These are phyloP conservation scores for Hypercompe scribonia DNA, from an alignment of 2,888 invertebrate genomes.

Conservation along the genomic window DNA sequence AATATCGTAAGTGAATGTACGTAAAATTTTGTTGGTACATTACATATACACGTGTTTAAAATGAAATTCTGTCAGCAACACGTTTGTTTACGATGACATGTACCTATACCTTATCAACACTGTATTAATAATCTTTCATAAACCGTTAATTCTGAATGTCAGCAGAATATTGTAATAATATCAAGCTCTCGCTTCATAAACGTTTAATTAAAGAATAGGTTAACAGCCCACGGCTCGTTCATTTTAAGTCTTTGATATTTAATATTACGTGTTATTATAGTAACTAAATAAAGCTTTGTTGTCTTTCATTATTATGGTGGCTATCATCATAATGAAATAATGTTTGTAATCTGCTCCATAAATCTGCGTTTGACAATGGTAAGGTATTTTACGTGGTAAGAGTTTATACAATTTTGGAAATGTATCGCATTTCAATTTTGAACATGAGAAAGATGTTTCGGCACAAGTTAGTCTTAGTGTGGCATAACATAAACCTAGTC, in stretches of 20 bases:
- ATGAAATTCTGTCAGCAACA: background rate
- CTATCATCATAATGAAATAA: constrained; percentile 13
- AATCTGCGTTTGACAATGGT: background rate
- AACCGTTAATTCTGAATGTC: constrained; percentile 39
- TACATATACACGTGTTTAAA: background rate
- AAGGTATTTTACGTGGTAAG: background rate
- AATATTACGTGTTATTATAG: constrained; percentile 20
- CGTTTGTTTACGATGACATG: background rate
- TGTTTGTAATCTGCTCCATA: constrained; percentile 4
- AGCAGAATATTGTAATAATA: constrained; percentile 35
- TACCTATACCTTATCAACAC: background rate
- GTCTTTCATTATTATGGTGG: constrained; percentile 15
- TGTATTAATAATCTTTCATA: constrained; percentile 24
- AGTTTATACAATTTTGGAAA: background rate
- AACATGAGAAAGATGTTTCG: too few relatives aligned
- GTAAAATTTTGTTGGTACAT: background rate
- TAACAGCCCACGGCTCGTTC: constrained; percentile 39
- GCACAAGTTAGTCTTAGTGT: too few relatives aligned
- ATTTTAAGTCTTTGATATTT: constrained; percentile 29
- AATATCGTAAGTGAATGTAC: background rate
- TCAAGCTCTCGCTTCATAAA: constrained; percentile 31
- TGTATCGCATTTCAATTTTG: background rate
- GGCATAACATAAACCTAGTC: too few relatives aligned
- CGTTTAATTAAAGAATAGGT: constrained; percentile 45
- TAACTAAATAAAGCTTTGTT: constrained; percentile 16